Evolutionary conservation across 2,113 vertebrate genomes (phyloP), one percentile per base, ranked within the genome.

Genomic region (Xenus cinereus): DNA sequence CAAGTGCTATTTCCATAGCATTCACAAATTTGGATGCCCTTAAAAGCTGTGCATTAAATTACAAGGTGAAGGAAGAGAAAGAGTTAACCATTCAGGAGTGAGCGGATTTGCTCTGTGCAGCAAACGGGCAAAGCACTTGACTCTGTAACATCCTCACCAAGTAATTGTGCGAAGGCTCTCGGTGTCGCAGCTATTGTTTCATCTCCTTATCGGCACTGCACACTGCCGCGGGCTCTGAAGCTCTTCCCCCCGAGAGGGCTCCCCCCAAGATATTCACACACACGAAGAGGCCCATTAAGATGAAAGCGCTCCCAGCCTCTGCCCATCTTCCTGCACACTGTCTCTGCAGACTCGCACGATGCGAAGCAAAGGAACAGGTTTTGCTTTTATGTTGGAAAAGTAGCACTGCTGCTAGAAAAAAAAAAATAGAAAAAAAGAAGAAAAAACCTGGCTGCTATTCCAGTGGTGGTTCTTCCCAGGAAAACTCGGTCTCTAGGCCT

Each of bases 101-200:
- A 90, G 57, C 13, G 4, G 74, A 53, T 76, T 64, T 45, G 66
- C 75, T 88, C n/a, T 2, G 0, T 30, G 74, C 77, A 53, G 92
- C 17, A 46, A 33, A 87, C 2, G 2, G 16, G 35, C 53, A 74
- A 59, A 87, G 60, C 81, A 33, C 88, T 60, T 32, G 77, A 50
- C 94, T 91, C 77, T 1, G 14, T 46, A 41, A 57, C 85, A 91
- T 91, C 86, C 94, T 94, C 89, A 62, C 68, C 69, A 8, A 84
- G 90, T 9, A 10, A 60, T 51, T 76, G 68, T 78, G 71, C 1
- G 28, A 3, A 72, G 76, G 76, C 84, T 67, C 62, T 68, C 2
- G 12, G 57, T 45, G 35, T n/a, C 5, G 10, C 35, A 18, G 84
- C 46, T 57, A 93, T 95, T 96, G 95, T 96, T 94, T 84, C 79